phyloP scores from a whole-genome alignment of 1,140 invertebrate genomes.

The Zaprionus inermis region DNA sequence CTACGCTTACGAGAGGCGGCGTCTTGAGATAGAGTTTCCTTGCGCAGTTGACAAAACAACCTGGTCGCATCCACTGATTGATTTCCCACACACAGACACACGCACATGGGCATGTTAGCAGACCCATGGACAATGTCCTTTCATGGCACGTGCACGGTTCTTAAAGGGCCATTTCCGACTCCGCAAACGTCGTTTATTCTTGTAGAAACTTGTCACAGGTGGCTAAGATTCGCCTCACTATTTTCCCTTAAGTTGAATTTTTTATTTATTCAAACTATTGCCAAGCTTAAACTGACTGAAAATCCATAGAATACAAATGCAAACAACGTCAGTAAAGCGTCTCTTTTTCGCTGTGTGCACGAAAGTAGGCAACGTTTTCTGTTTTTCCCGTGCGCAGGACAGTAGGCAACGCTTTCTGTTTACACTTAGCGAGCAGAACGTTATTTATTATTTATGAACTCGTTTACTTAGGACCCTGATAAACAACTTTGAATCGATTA shows the following conservation, averaged over 20 bases:
- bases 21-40: neutral
- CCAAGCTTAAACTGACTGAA: neutral
- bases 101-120: neutral
- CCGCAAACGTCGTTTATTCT: neutral
- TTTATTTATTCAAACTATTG: neutral
- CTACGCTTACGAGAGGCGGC: conserved; percentile 17
- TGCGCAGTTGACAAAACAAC: conserved; percentile 14
- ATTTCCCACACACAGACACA: neutral
- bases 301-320: conserved; percentile 1
- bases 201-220: conserved; percentile 8
- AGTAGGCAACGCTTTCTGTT: conserved; percentile 4
- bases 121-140: neutral
- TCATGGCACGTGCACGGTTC: neutral
- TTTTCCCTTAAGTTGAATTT: neutral
- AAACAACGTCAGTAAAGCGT: neutral
- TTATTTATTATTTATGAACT: conserved; percentile 6
- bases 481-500: conserved; percentile 6
- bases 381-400: neutral
- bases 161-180: neutral
- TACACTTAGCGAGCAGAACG: neutral
- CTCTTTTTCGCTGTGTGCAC: neutral
- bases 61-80: conserved; percentile 12
- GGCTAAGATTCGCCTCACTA: neutral
- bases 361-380: conserved; percentile 2
- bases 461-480: conserved; percentile 2